A percentile compares a stretch with the other conserved stretches of the same genome.
These are phyloP conservation scores for Heliconius eleuchia DNA, from an alignment of 1,140 invertebrate genomes.

Conservation along the genomic window DNA sequence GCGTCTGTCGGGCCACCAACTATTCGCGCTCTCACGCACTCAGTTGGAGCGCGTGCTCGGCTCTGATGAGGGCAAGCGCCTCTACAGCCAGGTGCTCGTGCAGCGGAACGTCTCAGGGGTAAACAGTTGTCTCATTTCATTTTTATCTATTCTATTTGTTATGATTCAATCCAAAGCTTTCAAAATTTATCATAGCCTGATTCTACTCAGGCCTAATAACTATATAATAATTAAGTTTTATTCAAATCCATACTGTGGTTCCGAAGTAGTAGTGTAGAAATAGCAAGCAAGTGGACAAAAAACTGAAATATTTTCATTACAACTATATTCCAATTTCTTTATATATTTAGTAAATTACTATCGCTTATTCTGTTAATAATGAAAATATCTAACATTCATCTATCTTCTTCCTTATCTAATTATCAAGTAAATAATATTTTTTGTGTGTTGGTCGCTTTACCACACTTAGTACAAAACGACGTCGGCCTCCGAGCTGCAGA, in stretches of 20 bases:
- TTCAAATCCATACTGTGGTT: no score
- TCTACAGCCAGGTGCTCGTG: conserved; percentile 88
- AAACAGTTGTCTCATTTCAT: conserved; percentile 50
- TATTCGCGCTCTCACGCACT: conserved; percentile 85
- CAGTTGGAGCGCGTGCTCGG: conserved; percentile 88
- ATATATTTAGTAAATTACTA: no score
- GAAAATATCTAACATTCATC: background rate
- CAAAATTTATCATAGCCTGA: no score
- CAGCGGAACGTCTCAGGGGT: conserved; percentile 90
- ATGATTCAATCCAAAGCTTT: no score
- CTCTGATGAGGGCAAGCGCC: conserved; percentile 85
- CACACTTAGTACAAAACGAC: conserved; percentile 84
- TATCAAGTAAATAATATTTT: conserved; percentile 18
- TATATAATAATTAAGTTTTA: no score
- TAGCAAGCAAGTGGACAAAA: no score
- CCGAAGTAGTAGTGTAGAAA: no score
- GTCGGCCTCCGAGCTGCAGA: conserved; percentile 85
- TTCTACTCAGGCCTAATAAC: no score
- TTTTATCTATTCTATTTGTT: background rate
- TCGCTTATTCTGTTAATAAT: background rate
- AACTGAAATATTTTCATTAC: no score
- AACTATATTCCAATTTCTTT: no score
- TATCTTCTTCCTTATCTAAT: background rate
- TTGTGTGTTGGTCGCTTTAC: conserved; percentile 37
- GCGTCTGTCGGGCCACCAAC: conserved; percentile 85